Conservation (phyloP, 2,888 invertebrate genomes). For the Oscheius sp. region DNA sequence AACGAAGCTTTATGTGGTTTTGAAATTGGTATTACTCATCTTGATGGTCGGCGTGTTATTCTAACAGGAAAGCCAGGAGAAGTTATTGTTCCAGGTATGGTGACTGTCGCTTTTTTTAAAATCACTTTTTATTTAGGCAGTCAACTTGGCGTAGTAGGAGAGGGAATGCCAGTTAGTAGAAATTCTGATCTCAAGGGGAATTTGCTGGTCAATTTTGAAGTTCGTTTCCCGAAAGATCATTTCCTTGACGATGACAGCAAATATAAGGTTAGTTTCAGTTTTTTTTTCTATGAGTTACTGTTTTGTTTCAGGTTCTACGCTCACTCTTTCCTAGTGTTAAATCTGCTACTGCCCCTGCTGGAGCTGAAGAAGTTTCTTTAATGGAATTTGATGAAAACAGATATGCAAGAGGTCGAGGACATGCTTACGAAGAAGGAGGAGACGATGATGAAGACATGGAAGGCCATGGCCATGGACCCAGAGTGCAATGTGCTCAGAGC, state of each 20-base stretch:
- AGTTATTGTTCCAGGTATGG: slow-evolving; percentile 84
- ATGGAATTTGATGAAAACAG: slow-evolving; percentile 69
- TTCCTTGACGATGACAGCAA: slow-evolving; percentile 78
- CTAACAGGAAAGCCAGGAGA: slow-evolving; percentile 84
- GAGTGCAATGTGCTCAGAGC: slow-evolving; percentile 84
- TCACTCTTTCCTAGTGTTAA: slow-evolving; percentile 82
- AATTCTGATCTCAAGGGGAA: slow-evolving; percentile 79
- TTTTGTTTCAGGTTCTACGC: slow-evolving; percentile 80
- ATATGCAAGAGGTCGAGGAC: slow-evolving; percentile 75
- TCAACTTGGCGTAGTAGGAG: slow-evolving; percentile 83
- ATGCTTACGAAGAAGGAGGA: slow-evolving; percentile 80
- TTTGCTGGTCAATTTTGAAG: slow-evolving; percentile 86
- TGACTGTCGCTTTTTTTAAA: slow-evolving; percentile 4
- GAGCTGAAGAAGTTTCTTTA: slow-evolving; percentile 80
- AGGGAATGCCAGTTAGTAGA: slow-evolving; percentile 85
- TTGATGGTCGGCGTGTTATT: slow-evolving; percentile 87
- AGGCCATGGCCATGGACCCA: slow-evolving; percentile 77
- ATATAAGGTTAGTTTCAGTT: slow-evolving; percentile 48
- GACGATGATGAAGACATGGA: slow-evolving; percentile 79
- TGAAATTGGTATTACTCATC: slow-evolving; percentile 85
- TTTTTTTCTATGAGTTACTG: background rate
- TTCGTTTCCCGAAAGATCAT: slow-evolving; percentile 86
- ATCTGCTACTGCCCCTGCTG: slow-evolving; percentile 79
- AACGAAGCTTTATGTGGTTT: slow-evolving; percentile 93
- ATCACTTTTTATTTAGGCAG: slow-evolving; percentile 70